Evolutionary conservation across 2,113 vertebrate genomes (phyloP).

Genomic region (Podiceps cristatus): DNA sequence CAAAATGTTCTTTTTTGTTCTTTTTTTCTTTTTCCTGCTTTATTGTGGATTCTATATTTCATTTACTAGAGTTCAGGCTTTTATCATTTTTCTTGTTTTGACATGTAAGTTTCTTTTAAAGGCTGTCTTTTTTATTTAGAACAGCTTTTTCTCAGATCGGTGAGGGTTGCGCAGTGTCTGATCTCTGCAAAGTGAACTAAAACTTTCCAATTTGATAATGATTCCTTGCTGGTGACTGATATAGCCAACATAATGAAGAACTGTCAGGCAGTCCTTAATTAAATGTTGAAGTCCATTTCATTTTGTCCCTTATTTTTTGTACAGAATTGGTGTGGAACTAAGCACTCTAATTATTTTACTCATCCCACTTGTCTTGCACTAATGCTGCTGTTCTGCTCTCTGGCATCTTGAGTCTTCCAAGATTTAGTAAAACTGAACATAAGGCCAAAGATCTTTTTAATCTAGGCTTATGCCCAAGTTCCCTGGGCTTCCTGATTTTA

Average conservation of each 20-base stretch:
- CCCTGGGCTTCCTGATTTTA: not conserved
- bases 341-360: slow-evolving; percentile 22
- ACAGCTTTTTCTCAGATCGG: not conserved
- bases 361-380: not conserved
- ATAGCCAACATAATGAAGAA: not conserved
- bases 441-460: slow-evolving; percentile 3
- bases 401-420: not conserved
- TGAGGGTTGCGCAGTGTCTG: not conserved
- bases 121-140: not conserved
- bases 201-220: not conserved
- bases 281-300: not conserved
- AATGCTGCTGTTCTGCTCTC: not conserved
- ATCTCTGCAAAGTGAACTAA: slow-evolving; percentile 16
- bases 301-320: not conserved
- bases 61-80: slow-evolving; percentile 18
- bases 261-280: slow-evolving; percentile 5
- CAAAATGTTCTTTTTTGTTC: not conserved
- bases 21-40: not conserved
- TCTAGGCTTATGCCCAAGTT: not conserved
- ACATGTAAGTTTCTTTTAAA: slow-evolving; percentile 28
- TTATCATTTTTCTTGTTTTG: slow-evolving; percentile 66
- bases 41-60: not conserved
- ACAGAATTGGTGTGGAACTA: not conserved
- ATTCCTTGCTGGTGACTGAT: not conserved
- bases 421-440: not conserved